These are phyloP conservation scores for Ostrea denselamellosa DNA, from an alignment of 1,140 invertebrate genomes.

Conservation along the genomic window DNA sequence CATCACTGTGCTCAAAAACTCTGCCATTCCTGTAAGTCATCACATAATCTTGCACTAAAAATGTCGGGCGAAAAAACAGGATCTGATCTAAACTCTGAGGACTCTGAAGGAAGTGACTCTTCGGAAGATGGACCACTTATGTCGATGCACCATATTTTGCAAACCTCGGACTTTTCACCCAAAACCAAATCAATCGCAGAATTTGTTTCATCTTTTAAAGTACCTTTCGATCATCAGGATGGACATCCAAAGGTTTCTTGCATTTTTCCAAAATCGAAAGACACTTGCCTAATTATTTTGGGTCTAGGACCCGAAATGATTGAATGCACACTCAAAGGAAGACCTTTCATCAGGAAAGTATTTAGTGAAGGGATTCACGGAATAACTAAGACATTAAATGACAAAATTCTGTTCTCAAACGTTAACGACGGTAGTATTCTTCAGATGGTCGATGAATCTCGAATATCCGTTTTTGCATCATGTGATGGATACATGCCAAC, in stretches of 20 bases:
- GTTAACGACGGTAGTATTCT: background rate
- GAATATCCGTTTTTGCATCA: background rate
- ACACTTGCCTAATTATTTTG: background rate
- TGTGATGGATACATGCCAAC: background rate
- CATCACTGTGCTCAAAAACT: background rate
- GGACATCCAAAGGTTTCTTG: background rate
- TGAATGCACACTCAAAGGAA: background rate
- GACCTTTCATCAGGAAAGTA: background rate
- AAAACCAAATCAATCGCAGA: background rate
- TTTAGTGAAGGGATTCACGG: conserved; percentile 8
- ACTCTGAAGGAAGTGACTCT: background rate
- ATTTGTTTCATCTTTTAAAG: conserved; percentile 5
- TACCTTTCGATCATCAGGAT: background rate
- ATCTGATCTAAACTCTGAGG: background rate
- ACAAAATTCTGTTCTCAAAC: conserved; percentile 13
- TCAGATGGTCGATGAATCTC: background rate
- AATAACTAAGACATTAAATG: background rate
- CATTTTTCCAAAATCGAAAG: conserved; percentile 22
- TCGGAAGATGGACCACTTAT: background rate
- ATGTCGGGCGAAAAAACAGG: background rate
- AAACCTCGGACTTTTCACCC: background rate
- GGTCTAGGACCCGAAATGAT: background rate
- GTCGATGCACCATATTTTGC: background rate
- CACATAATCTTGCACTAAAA: conserved; percentile 1
- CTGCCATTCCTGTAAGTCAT: conserved; percentile 6